Evolutionary conservation across 2,888 invertebrate genomes (phyloP), one percentile per base, ranked within the genome.

Genomic region (Imbricaverruca yamaguchii): DNA sequence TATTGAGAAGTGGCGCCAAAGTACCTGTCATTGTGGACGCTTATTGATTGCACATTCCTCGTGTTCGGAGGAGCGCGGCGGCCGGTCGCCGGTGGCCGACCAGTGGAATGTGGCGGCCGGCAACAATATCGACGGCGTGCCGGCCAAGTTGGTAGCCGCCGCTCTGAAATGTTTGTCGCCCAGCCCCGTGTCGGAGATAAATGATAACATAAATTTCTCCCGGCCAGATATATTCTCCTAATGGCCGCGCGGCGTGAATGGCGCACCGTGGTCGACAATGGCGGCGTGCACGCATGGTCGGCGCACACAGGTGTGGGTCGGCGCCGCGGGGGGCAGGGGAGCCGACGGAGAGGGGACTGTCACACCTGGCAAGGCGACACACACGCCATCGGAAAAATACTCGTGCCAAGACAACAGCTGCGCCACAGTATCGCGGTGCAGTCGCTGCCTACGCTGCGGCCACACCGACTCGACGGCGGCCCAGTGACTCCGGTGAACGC

Each of bases 11-110:
- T 10, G 55, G 53, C 55, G 53, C 18, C 9, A 18, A 53, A 74
- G 53, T 23, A 69, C 74, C 11, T 55, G 74, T 74, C 74, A 74
- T 21, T 21, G 74, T 21, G 55, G 21, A 21, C 74, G 21, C 9
- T 74, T 74, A 74, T 74, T 74, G 74, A 74, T 74, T 74, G 74
- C 74, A 74, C 74, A 74, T 74, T 74, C 74, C 74, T 53, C 21
- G n/a, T 55, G 55, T 55, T 74, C 53, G 21, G 18, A 74, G 39
- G 23, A 2, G 69, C 25, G 13, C 55, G 55, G 3, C 69, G 23
- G 23, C 69, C 18, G 39, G 8, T 13, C 53, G 55, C 55, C 55
- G 21, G 10, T 18, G 61, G 61, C 11, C 11, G 61, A 8, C 18
- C 39, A 7, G 39, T 39, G 69, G 69, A 69, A 69, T 69, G 69